Percentiles rank a stretch among this genome's conserved stretches.
These are phyloP conservation scores for Chloroceryle amazona DNA, from an alignment of 2,797 vertebrate species.

Conservation along the genomic window DNA sequence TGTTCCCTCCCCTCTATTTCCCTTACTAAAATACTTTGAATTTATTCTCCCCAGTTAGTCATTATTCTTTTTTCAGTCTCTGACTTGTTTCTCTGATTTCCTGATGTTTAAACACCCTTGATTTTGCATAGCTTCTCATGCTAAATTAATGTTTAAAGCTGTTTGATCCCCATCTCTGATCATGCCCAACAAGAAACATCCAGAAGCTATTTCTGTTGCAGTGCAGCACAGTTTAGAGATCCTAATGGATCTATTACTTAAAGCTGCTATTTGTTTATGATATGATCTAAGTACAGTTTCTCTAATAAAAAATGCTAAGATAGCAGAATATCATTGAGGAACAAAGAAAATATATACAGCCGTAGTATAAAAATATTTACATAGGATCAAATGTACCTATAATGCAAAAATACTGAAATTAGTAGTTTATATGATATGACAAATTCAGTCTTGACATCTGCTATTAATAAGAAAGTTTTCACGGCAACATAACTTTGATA, in stretches of 20 bases:
- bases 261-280: not conserved
- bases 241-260: not conserved
- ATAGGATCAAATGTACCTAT: not conserved
- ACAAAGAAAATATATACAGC: not conserved
- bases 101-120: not conserved
- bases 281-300: not conserved
- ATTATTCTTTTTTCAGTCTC: not conserved
- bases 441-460: not conserved
- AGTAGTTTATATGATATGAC: not conserved
- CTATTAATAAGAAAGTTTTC: not conserved
- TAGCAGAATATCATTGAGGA: not conserved
- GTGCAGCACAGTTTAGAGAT: not conserved
- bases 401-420: not conserved
- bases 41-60: not conserved
- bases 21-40: not conserved
- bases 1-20: not conserved
- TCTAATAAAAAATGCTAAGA: not conserved
- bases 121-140: constrained; percentile 2
- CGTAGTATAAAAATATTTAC: not conserved
- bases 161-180: constrained; percentile 4
- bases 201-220: not conserved
- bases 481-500: not conserved
- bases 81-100: not conserved
- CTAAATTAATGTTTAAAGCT: constrained; percentile 2
- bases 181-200: not conserved